These are phyloP conservation scores for Acanthurus lineatus DNA, from an alignment of 2,797 vertebrate genomes.

Conservation along the genomic window DNA sequence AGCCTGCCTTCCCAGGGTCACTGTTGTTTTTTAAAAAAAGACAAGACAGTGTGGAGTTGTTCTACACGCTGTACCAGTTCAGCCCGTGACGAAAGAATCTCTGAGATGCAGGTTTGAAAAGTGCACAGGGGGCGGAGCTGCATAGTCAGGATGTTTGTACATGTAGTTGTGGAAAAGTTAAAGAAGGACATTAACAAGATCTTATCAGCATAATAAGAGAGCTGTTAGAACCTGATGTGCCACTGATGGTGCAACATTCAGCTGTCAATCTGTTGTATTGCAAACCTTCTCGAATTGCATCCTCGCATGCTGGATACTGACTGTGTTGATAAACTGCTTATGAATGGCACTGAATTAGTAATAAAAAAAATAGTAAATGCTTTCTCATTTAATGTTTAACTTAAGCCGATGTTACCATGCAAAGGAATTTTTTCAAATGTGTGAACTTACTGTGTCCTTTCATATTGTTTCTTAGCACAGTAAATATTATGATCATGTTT, in stretches of 20 bases:
- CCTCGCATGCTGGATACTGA: not conserved
- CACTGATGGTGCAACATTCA: too few species aligned
- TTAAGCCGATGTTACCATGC: not conserved
- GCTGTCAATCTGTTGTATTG: too few species aligned
- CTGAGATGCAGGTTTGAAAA: constrained; percentile 7
- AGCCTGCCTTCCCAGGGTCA: constrained; percentile 39
- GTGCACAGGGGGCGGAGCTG: not conserved
- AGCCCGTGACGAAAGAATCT: constrained; percentile 35
- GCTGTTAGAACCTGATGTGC: not conserved
- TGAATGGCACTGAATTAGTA: not conserved
- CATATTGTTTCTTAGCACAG: not conserved
- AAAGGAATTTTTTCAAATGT: not conserved
- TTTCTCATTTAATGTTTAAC: not conserved
- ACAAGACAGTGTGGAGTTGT: constrained; percentile 31
- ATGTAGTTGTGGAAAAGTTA: not conserved
- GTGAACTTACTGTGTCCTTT: not conserved
- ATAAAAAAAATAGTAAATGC: not conserved
- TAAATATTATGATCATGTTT: not conserved
- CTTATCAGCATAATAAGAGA: not conserved
- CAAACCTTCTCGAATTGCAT: not conserved
- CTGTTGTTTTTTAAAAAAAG: constrained; percentile 25
- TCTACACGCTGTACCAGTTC: constrained; percentile 27
- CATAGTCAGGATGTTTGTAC: not conserved
- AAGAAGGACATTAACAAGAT: not conserved
- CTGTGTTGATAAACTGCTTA: not conserved